Evolutionary conservation across 1,140 invertebrate species (phyloP).

Genomic region (Lordiphosa clarofinis): DNA sequence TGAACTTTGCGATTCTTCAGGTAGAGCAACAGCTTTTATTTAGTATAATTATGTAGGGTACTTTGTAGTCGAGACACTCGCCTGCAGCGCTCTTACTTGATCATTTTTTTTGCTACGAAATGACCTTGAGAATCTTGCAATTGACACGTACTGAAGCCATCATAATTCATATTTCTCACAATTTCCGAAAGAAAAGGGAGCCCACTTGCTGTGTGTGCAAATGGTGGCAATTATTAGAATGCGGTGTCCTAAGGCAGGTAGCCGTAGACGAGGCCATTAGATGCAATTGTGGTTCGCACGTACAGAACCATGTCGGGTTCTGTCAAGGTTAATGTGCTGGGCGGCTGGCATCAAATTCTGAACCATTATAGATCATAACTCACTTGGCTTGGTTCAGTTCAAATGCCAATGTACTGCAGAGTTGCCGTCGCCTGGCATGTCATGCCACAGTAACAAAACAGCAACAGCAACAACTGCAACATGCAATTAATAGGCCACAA

Average conservation of each 20-base stretch:
- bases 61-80: no score
- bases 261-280: constrained; percentile 19
- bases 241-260: constrained; percentile 28
- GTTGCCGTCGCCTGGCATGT: constrained; percentile 19
- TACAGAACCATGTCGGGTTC: constrained; percentile 30
- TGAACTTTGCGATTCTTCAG: no score
- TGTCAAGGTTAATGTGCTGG: constrained; percentile 55
- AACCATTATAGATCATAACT: constrained; percentile 16
- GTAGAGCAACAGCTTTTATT: no score
- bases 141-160: constrained; percentile 66
- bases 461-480: constrained; percentile 21
- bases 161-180: constrained; percentile 72
- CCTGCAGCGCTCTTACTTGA: constrained; percentile 7
- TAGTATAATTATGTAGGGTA: background rate
- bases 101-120: constrained; percentile 52
- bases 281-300: constrained; percentile 65
- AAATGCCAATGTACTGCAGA: constrained; percentile 39
- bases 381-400: constrained; percentile 10
- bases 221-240: constrained; percentile 47
- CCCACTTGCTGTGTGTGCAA: constrained; percentile 42
- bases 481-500: constrained; percentile 64
- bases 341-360: constrained; percentile 1
- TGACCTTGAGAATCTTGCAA: constrained; percentile 70
- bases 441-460: constrained; percentile 25
- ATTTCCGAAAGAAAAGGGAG: constrained; percentile 9